phyloP scores from a whole-genome alignment of 2,797 vertebrate species.

The Darevskia mixta region DNA sequence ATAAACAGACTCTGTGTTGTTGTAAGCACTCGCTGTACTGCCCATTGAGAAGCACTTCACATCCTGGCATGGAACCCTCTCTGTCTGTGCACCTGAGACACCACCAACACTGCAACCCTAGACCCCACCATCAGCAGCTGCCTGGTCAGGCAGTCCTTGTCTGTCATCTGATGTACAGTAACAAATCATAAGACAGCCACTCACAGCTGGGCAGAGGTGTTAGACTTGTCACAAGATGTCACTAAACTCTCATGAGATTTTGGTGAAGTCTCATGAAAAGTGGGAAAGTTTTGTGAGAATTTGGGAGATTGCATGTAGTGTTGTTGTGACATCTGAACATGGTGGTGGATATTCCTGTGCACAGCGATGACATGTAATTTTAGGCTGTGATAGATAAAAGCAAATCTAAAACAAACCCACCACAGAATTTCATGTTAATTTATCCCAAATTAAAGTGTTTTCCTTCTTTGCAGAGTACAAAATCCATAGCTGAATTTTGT shows the following conservation, averaged over 20 bases:
- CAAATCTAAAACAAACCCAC: no score
- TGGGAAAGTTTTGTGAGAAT: no score
- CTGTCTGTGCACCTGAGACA: background rate
- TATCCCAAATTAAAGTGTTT: background rate
- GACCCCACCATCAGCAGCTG: background rate
- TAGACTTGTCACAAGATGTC: no score
- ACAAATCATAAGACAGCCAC: background rate
- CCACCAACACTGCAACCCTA: background rate
- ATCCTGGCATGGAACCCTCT: background rate
- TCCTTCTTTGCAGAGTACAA: background rate
- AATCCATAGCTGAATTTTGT: no score
- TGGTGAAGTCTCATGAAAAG: no score
- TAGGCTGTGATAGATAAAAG: background rate
- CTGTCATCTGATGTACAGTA: background rate
- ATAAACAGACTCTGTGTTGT: background rate
- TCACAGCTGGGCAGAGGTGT: background rate
- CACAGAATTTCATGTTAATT: no score
- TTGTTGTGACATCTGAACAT: no score
- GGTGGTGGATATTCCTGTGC: background rate
- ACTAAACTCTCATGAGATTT: no score
- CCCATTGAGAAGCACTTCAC: background rate
- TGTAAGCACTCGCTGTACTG: background rate
- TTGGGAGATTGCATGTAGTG: background rate
- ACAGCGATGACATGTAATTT: background rate
- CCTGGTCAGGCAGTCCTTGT: background rate